Evolutionary conservation across 2,888 invertebrate species (phyloP).

Genomic region (Latrodectus hesperus): DNA sequence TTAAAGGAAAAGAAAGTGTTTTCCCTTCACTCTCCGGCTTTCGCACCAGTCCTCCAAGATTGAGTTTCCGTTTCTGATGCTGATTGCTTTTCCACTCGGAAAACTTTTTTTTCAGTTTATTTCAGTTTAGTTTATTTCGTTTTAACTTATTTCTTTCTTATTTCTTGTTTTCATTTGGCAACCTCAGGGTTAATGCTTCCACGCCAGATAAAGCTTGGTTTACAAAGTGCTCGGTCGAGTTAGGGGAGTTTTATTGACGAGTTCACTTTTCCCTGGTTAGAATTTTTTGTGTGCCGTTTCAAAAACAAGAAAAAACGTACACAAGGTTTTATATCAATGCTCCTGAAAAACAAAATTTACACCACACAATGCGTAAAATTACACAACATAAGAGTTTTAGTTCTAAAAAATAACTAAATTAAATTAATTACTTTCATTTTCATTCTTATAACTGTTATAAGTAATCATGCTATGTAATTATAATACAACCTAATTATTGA

Average conservation of each 20-base stretch:
- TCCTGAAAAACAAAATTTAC: no score
- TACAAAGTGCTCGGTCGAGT: conserved; percentile 24
- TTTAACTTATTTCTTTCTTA: neutral
- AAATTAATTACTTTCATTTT: no score
- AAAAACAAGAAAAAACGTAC: no score
- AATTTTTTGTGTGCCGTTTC: no score
- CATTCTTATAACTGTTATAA: no score
- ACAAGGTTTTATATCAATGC: no score
- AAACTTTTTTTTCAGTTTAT: conserved; percentile 19
- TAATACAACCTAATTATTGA: no score
- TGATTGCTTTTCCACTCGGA: conserved; percentile 54
- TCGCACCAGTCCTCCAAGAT: conserved; percentile 24
- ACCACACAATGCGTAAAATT: no score
- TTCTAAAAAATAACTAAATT: no score
- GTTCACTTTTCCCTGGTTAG: neutral
- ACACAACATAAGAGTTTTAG: no score
- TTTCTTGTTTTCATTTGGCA: conserved; percentile 9
- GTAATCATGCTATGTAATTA: no score
- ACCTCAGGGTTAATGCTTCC: conserved; percentile 29
- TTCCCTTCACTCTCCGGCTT: neutral
- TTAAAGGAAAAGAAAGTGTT: conserved; percentile 28
- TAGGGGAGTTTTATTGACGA: conserved; percentile 24
- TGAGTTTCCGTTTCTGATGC: conserved; percentile 54
- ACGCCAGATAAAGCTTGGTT: conserved; percentile 6
- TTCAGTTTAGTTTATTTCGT: neutral